Percentiles rank a stretch among this genome's conserved stretches.
Conservation (phyloP, 2,113 vertebrate species). For the Colius striatus region DNA sequence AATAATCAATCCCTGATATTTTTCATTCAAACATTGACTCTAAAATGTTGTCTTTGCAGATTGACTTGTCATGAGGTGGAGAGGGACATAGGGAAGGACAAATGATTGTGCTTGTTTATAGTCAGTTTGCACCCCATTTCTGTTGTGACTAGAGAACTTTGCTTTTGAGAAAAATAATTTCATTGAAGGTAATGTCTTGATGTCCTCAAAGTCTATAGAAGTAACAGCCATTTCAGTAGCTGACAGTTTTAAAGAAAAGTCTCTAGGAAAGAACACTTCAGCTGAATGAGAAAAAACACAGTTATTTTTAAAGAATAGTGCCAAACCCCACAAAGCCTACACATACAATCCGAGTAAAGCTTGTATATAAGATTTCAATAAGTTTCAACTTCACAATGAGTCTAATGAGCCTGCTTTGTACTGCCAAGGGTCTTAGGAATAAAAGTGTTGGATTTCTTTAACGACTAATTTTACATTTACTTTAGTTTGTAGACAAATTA, state of each 20-base stretch:
- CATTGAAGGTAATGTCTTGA: neutral
- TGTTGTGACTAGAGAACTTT: neutral
- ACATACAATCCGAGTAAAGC: neutral
- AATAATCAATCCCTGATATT: neutral
- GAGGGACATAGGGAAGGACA: neutral
- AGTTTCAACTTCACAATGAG: neutral
- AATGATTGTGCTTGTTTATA: neutral
- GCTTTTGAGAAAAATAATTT: neutral
- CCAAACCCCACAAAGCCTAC: neutral
- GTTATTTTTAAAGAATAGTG: neutral
- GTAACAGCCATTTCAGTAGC: neutral
- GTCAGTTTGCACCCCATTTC: neutral
- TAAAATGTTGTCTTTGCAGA: neutral
- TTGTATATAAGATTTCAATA: neutral
- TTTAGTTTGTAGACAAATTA: conserved; percentile 5
- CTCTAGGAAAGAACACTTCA: neutral
- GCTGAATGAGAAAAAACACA: neutral
- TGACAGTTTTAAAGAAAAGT: neutral
- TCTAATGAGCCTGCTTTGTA: neutral
- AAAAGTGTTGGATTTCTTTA: neutral
- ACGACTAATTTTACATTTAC: neutral
- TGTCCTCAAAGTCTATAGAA: neutral
- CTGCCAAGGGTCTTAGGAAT: neutral
- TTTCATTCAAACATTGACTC: neutral
- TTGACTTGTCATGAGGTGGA: neutral